Conservation (phyloP, 2,113 vertebrate genomes). For the Heliornis fulica region DNA sequence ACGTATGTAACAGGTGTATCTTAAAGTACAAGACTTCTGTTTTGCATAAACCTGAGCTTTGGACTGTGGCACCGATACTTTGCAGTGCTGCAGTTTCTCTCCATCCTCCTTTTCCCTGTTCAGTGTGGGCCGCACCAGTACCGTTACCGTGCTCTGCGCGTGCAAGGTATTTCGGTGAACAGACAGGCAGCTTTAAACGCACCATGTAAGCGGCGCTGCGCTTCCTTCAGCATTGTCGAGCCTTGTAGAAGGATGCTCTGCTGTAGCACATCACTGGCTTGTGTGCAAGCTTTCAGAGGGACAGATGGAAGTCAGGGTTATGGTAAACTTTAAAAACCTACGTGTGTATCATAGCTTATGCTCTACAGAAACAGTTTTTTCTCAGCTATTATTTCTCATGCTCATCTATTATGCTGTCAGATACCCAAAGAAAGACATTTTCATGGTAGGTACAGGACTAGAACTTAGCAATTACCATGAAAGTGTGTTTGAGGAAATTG, state of each 20-base stretch:
- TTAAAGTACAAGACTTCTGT: fast-evolving
- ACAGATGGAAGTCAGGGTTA: not conserved
- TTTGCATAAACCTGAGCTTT: not conserved
- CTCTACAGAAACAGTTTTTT: not conserved
- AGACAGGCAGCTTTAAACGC: not conserved
- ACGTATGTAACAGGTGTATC: too few species aligned
- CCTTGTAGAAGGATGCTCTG: not conserved
- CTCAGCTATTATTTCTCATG: not conserved
- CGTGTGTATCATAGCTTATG: not conserved
- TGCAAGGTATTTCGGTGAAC: not conserved
- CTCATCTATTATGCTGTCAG: not conserved
- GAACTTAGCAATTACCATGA: not conserved
- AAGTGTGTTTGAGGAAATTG: not conserved
- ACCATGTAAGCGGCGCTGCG: not conserved
- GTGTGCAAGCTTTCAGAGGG: fast-evolving
- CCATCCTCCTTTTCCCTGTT: not conserved
- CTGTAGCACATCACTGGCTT: not conserved
- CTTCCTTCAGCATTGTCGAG: not conserved
- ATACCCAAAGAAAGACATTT: not conserved
- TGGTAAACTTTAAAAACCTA: not conserved
- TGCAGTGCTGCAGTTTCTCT: not conserved
- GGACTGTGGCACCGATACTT: not conserved
- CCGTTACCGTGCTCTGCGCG: fast-evolving
- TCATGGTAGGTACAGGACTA: not conserved
- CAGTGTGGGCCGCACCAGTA: not conserved